Conservation (phyloP, 2,797 vertebrate species). For the Chromis chromis region DNA sequence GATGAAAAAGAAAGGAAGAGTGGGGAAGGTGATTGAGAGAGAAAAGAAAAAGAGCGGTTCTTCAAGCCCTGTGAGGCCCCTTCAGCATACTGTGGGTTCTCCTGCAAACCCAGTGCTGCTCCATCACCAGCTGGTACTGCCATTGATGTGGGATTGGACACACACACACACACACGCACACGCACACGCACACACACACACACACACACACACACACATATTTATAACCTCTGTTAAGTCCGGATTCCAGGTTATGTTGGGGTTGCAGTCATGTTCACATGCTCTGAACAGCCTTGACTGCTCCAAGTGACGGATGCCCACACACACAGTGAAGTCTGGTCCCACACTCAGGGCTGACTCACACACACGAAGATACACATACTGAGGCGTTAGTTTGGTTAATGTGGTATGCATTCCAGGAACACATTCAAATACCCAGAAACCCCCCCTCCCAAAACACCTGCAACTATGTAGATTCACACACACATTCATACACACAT, state of each 20-base stretch:
- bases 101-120: conserved; percentile 43
- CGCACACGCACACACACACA: conserved; percentile 32
- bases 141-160: conserved; percentile 46
- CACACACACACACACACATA: conserved; percentile 60
- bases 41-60: background rate
- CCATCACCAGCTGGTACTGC: conserved; percentile 76
- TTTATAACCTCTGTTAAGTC: conserved; percentile 79
- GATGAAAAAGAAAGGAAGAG: background rate
- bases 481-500: conserved; percentile 25
- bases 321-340: conserved; percentile 66
- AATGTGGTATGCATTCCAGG: conserved; percentile 62
- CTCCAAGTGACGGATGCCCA: conserved; percentile 69
- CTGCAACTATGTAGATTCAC: conserved; percentile 22
- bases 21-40: background rate
- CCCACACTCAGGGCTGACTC: conserved; percentile 47
- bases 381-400: conserved; percentile 42
- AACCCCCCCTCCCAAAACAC: conserved; percentile 18
- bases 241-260: conserved; percentile 66
- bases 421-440: conserved; percentile 44
- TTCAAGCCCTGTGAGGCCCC: conserved; percentile 19
- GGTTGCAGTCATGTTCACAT: conserved; percentile 74
- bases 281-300: conserved; percentile 56
- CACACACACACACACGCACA: conserved; percentile 22
- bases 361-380: conserved; percentile 21
- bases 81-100: conserved; percentile 36